Evolutionary conservation across 2,888 invertebrate genomes (phyloP).

Genomic region (Athalia circularis): DNA sequence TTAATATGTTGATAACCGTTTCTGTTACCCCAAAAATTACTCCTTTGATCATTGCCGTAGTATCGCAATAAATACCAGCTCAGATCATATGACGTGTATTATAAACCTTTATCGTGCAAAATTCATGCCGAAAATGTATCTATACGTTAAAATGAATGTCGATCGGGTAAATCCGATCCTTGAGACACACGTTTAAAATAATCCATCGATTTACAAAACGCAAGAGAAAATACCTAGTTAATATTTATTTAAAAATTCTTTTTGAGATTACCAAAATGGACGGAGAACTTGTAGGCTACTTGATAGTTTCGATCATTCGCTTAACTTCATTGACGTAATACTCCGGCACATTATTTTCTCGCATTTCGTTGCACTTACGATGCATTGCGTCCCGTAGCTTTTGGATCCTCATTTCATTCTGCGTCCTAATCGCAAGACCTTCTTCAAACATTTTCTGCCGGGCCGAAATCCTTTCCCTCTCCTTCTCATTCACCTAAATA

Average conservation of each 20-base stretch:
- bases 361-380: conserved; percentile 79
- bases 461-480: conserved; percentile 79
- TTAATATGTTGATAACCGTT: too few relatives aligned
- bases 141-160: too few relatives aligned
- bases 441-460: conserved; percentile 81
- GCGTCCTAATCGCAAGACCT: conserved; percentile 79
- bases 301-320: conserved; percentile 66
- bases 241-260: too few relatives aligned
- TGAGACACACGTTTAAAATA: not conserved
- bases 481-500: conserved; percentile 79
- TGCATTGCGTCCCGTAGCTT: conserved; percentile 75
- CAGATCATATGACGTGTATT: too few relatives aligned
- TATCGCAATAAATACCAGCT: too few relatives aligned
- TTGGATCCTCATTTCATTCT: conserved; percentile 77
- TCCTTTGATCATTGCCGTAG: too few relatives aligned
- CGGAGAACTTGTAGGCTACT: not conserved
- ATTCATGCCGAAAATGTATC: not conserved
- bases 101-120: not conserved
- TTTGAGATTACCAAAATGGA: not conserved
- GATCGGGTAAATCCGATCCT: not conserved
- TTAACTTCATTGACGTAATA: conserved; percentile 76
- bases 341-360: conserved; percentile 76
- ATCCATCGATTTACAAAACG: too few relatives aligned
- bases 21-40: too few relatives aligned
- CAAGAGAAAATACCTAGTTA: too few relatives aligned